These are phyloP conservation scores for Gorsachius goisagi DNA, from an alignment of 2,113 vertebrate genomes.

Conservation along the genomic window DNA sequence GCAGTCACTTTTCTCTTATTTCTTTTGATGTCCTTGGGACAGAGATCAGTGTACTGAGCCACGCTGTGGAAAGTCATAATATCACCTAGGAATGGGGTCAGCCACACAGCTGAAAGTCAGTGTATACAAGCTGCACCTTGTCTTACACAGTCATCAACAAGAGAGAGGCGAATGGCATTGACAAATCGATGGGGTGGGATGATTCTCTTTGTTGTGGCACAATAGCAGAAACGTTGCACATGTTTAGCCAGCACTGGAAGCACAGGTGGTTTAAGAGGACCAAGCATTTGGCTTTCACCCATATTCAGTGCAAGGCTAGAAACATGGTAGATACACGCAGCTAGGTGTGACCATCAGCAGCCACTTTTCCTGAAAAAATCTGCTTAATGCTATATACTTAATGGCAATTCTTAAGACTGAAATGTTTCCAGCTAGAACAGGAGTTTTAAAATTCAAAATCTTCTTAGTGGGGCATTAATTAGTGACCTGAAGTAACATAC, in stretches of 20 bases:
- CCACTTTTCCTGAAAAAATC: neutral
- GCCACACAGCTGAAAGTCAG: neutral
- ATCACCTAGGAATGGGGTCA: neutral
- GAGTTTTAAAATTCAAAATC: neutral
- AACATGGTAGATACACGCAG: neutral
- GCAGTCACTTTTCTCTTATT: neutral
- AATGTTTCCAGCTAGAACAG: neutral
- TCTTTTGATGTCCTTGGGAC: neutral
- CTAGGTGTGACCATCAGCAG: neutral
- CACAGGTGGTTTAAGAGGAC: neutral
- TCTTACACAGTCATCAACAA: neutral
- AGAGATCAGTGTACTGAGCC: neutral
- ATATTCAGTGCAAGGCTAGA: neutral
- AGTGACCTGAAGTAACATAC: neutral
- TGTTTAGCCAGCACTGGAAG: neutral
- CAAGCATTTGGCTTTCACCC: neutral
- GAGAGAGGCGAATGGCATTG: neutral
- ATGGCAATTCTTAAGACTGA: neutral
- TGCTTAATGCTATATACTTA: neutral
- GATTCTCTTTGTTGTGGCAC: neutral
- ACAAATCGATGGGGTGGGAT: neutral
- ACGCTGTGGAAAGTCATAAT: fast-evolving
- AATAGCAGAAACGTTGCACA: neutral
- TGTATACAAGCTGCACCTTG: fast-evolving
- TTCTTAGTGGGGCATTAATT: neutral